These are phyloP conservation scores for Anthoscopus minutus DNA, from an alignment of 2,113 vertebrate genomes.

Conservation along the genomic window DNA sequence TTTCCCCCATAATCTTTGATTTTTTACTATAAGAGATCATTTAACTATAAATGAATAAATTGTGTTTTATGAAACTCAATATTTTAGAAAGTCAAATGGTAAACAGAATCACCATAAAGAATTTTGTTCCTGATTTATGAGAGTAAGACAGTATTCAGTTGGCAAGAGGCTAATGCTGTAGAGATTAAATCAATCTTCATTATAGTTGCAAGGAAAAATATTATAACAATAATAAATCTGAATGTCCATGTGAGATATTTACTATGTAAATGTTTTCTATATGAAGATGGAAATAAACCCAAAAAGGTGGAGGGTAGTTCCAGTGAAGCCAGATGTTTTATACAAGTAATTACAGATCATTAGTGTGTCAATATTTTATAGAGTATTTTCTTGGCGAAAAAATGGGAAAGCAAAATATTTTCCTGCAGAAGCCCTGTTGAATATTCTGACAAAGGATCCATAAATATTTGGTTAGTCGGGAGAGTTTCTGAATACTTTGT, in stretches of 20 bases:
- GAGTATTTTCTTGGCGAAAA: background rate
- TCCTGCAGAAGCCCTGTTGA: background rate
- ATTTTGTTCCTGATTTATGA: background rate
- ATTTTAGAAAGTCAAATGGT: background rate
- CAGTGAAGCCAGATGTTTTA: background rate
- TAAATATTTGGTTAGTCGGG: background rate
- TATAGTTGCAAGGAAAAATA: background rate
- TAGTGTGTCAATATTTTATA: background rate
- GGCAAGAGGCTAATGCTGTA: background rate
- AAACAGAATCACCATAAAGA: background rate
- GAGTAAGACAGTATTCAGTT: background rate
- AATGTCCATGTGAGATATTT: background rate
- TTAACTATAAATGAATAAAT: background rate
- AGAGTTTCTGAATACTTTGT: background rate
- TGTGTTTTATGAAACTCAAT: background rate
- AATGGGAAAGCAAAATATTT: background rate
- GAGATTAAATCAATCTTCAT: constrained; percentile 32
- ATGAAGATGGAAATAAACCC: background rate
- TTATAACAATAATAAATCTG: constrained; percentile 1
- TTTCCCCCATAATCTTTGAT: background rate
- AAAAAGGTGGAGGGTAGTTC: background rate
- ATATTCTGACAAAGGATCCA: background rate
- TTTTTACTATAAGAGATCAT: background rate
- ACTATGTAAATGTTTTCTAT: background rate
- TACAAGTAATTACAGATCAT: background rate